Conservation (phyloP, 2,888 invertebrate genomes). For the Cosmia pyralina region DNA sequence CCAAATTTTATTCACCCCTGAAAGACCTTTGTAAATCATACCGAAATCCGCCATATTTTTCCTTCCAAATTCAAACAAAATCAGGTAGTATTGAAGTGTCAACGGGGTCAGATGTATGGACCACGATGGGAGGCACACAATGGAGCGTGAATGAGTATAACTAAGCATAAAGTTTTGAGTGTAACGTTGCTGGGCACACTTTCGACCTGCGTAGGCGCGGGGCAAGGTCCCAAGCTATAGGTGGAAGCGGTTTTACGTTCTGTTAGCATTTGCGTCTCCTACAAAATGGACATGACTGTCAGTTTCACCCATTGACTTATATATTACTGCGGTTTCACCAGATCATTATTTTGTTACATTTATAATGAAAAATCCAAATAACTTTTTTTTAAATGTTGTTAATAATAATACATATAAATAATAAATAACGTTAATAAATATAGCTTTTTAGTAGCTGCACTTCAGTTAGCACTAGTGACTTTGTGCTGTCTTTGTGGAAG, state of each 20-base stretch:
- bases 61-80: slow-evolving; percentile 43
- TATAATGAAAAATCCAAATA: not conserved
- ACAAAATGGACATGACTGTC: not conserved
- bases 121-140: slow-evolving; percentile 58
- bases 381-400: not conserved
- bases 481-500: not conserved
- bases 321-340: too few relatives aligned
- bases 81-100: slow-evolving; percentile 71
- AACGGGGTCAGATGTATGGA: slow-evolving; percentile 64
- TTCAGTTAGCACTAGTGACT: not conserved
- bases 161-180: slow-evolving; percentile 62
- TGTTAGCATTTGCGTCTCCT: too few relatives aligned
- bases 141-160: slow-evolving; percentile 65
- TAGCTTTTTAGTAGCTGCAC: not conserved
- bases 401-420: too few relatives aligned
- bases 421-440: not conserved
- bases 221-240: slow-evolving; percentile 39
- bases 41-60: slow-evolving; percentile 15
- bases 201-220: slow-evolving; percentile 78
- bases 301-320: not conserved
- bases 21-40: slow-evolving; percentile 28
- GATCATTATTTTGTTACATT: not conserved
- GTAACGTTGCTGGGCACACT: slow-evolving; percentile 70
- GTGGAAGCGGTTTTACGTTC: slow-evolving; percentile 41
- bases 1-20: not conserved